Evolutionary conservation across 1,140 invertebrate species (phyloP), one percentile per base, ranked within the genome.

Genomic region (Drosophila parvula): DNA sequence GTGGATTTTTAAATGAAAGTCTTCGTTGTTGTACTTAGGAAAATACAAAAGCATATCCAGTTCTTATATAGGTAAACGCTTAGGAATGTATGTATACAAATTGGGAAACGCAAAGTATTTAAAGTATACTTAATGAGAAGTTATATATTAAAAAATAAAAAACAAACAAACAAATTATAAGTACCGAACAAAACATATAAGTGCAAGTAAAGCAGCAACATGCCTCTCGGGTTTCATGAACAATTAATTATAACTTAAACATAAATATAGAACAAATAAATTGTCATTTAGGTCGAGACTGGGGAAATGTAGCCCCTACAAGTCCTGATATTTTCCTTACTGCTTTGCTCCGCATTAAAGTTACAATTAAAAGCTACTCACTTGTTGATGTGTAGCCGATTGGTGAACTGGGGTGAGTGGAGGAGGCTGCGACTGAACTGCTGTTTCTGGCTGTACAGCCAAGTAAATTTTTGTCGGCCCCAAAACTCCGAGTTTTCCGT

Each of bases 401-500:
- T 92, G 91, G 64, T 93, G 93, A 8, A 92, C 92, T n/a, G 93
- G 93, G 22, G 93, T 90, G 36, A 93, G 70, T 14, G 93, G 93
- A 38, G 93, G 93, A 4, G 93, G 93, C 68, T 94, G 93, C 36
- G 93, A 92, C 34, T 93, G 84, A 78, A 59, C 68, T 18, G 76
- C 71, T 41, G 90, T 78, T 65, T 88, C 86, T 14, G 96, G 96
- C 91, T 97, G 96, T 41, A 97, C 96, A 2, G 96, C 96, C 36
- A 97, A 83, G 90, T 97, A 97, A 75, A 97, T 96, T 93, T 97
- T 97, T 7, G 96, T 96, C 6, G 96, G 96, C 14, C 96, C 96
- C 48, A 97, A 91, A 69, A 96, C 95, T 16, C 96, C 96, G 90
- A 96, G 95, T 83, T 96, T 97, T 12, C 96, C 96, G 14, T 95